Evolutionary conservation across 2,797 vertebrate genomes (phyloP).

Genomic region (Fistularia commersonii): DNA sequence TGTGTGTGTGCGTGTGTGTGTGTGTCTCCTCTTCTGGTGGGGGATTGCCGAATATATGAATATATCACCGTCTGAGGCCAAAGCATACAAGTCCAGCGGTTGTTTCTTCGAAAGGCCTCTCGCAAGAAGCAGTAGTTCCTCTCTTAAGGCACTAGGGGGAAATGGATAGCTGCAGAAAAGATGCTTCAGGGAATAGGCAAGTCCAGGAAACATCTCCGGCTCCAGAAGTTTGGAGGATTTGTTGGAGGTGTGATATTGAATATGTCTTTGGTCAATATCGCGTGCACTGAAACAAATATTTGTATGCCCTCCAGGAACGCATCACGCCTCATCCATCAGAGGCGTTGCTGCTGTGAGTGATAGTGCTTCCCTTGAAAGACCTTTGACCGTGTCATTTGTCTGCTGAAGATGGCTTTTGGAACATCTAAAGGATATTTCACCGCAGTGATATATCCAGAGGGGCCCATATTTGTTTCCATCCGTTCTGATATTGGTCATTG

Average conservation of each 20-base stretch:
- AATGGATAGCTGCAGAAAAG: constrained; percentile 77
- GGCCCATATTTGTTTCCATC: constrained; percentile 56
- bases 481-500: constrained; percentile 63
- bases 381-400: constrained; percentile 65
- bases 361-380: constrained; percentile 46
- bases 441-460: constrained; percentile 52
- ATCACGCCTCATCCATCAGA: constrained; percentile 38
- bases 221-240: constrained; percentile 38
- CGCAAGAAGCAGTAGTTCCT: constrained; percentile 68
- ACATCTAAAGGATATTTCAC: constrained; percentile 57
- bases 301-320: constrained; percentile 37
- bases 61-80: constrained; percentile 51
- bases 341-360: constrained; percentile 32
- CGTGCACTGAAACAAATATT: constrained; percentile 19
- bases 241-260: constrained; percentile 23
- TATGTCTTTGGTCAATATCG: constrained; percentile 26
- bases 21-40: too few relatives aligned
- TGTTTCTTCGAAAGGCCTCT: not conserved
- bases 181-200: constrained; percentile 65
- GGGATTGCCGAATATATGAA: constrained; percentile 26
- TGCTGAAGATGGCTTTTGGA: constrained; percentile 56
- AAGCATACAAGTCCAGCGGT: too few relatives aligned
- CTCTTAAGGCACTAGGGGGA: constrained; percentile 78
- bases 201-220: constrained; percentile 37
- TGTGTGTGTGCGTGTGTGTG: too few relatives aligned